These are phyloP conservation scores for Neoscelio sp. DNA, from an alignment of 2,888 invertebrate genomes.

Conservation along the genomic window DNA sequence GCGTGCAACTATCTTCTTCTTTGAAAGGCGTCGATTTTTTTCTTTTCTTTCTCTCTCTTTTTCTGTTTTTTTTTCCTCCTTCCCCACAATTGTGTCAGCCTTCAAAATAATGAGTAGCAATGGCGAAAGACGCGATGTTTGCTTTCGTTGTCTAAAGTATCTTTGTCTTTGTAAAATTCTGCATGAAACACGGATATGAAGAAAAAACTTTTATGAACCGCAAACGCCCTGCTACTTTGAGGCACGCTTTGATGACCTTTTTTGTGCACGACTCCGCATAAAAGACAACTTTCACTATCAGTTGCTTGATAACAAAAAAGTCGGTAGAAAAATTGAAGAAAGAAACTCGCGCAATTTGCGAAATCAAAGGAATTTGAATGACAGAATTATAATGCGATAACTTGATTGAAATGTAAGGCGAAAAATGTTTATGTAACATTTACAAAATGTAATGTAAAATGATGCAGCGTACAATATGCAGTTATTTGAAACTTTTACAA, in stretches of 20 bases:
- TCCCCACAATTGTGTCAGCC: conserved; percentile 48
- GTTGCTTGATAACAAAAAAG: conserved; percentile 42
- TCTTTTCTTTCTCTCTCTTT: conserved; percentile 14
- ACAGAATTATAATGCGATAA: conserved; percentile 18
- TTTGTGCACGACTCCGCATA: conserved; percentile 42
- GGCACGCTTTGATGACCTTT: conserved; percentile 61
- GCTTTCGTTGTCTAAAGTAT: conserved; percentile 54
- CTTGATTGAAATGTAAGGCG: too few species aligned
- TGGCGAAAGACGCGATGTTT: conserved; percentile 50
- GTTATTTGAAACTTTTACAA: too few species aligned
- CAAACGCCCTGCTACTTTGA: conserved; percentile 58
- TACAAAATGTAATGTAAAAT: too few species aligned
- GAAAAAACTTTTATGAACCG: conserved; percentile 62
- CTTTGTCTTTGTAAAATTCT: conserved; percentile 46
- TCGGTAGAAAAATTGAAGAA: conserved; percentile 20
- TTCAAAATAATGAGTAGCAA: conserved; percentile 60
- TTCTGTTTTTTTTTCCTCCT: conserved; percentile 41
- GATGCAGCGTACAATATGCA: too few species aligned
- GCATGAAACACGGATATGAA: conserved; percentile 28
- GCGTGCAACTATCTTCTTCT: conserved; percentile 58
- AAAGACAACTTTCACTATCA: conserved; percentile 59
- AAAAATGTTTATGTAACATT: too few species aligned
- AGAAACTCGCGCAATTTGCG: conserved; percentile 23
- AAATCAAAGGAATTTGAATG: conserved; percentile 17
- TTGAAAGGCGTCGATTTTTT: conserved; percentile 43